A percentile compares a stretch with the other conserved stretches of the same genome.
Conservation (phyloP, 2,113 vertebrate genomes). For the Petrocephalus microphthalmus region DNA sequence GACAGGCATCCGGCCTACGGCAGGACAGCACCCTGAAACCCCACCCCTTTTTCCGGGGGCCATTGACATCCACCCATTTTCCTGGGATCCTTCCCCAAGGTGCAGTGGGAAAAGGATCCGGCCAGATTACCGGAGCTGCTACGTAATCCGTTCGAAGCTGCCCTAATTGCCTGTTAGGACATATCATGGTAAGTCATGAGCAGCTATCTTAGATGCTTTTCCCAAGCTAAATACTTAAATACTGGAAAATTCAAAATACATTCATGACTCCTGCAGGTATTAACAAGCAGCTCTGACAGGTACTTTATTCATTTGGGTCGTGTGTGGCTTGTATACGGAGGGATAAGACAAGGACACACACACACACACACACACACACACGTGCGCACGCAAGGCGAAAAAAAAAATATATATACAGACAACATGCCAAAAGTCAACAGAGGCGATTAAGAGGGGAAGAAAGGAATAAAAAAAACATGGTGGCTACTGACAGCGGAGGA, state of each 20-base stretch:
- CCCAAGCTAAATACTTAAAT: neutral
- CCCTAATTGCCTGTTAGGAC: neutral
- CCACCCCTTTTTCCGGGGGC: neutral
- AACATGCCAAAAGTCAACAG: constrained; percentile 64
- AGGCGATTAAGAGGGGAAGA: constrained; percentile 46
- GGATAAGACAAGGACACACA: neutral
- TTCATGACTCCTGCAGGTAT: neutral
- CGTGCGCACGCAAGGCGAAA: too few relatives aligned
- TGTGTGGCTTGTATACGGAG: neutral
- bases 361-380: neutral
- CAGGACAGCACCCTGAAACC: neutral
- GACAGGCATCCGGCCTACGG: neutral
- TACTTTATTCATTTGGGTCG: neutral
- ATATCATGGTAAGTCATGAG: neutral
- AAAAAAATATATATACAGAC: constrained; percentile 59
- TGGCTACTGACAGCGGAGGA: constrained; percentile 6
- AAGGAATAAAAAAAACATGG: neutral
- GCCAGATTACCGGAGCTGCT: neutral
- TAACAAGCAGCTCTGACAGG: neutral
- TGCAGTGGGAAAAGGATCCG: neutral
- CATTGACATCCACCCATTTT: neutral
- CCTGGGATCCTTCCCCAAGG: neutral
- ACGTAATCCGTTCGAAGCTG: neutral
- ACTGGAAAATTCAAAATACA: neutral
- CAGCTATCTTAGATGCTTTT: neutral